Conservation (phyloP, 2,797 vertebrate genomes). For the Morelia viridis region DNA sequence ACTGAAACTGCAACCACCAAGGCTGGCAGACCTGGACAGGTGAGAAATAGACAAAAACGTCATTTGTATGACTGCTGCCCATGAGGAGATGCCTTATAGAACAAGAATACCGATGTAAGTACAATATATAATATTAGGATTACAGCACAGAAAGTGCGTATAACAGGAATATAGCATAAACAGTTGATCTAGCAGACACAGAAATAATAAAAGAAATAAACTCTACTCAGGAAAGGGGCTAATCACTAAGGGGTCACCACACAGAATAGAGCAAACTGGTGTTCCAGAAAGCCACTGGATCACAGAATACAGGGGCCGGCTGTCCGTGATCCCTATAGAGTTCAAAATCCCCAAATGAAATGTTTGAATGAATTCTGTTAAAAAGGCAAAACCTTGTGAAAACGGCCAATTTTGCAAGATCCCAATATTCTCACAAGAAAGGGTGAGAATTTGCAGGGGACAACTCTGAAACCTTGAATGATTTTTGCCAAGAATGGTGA, state of each 20-base stretch:
- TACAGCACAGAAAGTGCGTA: not conserved
- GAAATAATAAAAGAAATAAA: not conserved
- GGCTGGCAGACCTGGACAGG: constrained; percentile 89
- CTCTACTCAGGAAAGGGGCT: too few relatives aligned
- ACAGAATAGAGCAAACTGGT: too few relatives aligned
- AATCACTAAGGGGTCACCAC: too few relatives aligned
- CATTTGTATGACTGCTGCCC: not conserved
- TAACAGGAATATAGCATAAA: too few relatives aligned
- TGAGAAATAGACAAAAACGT: not conserved
- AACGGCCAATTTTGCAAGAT: too few relatives aligned
- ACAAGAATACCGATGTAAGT: not conserved
- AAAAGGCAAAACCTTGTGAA: too few relatives aligned
- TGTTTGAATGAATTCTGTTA: too few relatives aligned
- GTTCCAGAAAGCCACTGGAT: too few relatives aligned
- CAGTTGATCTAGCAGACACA: not conserved
- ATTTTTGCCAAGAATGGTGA: not conserved
- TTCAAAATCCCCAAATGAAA: too few relatives aligned
- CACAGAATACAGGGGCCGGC: too few relatives aligned
- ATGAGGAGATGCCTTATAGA: not conserved
- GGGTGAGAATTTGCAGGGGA: not conserved
- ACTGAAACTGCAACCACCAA: constrained; percentile 97
- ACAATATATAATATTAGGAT: not conserved
- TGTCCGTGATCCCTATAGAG: too few relatives aligned
- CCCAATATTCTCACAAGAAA: not conserved
- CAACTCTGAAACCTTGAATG: not conserved